Evolutionary conservation across 2,888 invertebrate genomes (phyloP), one percentile per base, ranked within the genome.

Genomic region (Drosophila imparisetae): DNA sequence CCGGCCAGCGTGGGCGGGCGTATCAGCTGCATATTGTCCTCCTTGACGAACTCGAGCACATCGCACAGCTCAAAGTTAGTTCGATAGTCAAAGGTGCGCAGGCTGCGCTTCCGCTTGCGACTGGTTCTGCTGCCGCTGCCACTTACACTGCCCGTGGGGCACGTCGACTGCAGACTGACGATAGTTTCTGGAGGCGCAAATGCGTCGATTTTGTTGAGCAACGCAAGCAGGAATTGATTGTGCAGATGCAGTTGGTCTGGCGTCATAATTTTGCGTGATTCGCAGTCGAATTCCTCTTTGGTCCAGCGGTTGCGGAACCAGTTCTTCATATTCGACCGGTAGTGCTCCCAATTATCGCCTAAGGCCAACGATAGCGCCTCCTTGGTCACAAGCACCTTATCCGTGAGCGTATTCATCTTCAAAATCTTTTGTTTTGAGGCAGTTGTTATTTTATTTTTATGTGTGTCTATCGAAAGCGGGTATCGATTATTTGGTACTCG

Each of bases 261-360:
- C 11, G 94, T 94, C 73, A 98, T 93, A 21, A 98, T 93, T 91
- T 95, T 95, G 45, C 97, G 94, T 7, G 96, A 96, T 93, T 96
- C 96, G 18, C 93, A 92, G 87, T 98, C 97, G 91, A 98, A 98
- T 85, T 97, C 96, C 91, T 97, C 96, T 91, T 97, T 97, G 0
- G 96, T 95, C 71, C 96, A 94, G 93, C 96, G 95, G 91, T 94
- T 94, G 61, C 95, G 94, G 85, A 97, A 96, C 96, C 96, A 97
- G 60, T 95, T 94, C 80, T 96, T 96, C 94, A 97, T 95, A 79
- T 96, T 94, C 57, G 94, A 94, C 81, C 96, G 95, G 91, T 97
- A 97, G 91, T 95, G 94, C 68, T 95, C 95, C 4, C 95, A 94
- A 91, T 95, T 96, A 58, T 96, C 96, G 11, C 95, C 95, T 10